A percentile compares a stretch with the other conserved stretches of the same genome.
These are phyloP conservation scores for Cremastinae sp. DNA, from an alignment of 2,888 invertebrate genomes.

Conservation along the genomic window DNA sequence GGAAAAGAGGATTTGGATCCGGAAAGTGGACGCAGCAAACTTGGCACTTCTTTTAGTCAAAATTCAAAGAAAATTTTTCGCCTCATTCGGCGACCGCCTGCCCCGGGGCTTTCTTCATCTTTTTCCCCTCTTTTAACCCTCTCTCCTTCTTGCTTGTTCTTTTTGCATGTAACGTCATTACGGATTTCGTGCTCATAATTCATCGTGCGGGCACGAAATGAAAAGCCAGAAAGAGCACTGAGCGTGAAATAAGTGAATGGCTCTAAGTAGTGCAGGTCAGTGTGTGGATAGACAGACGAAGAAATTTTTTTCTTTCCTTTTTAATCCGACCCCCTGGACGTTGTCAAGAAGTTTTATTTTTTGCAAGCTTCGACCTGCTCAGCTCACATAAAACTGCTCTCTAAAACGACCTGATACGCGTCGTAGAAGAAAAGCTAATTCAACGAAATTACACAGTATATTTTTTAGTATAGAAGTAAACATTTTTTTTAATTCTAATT, in stretches of 20 bases:
- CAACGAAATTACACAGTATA: too few relatives aligned
- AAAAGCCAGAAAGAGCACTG: constrained; percentile 23
- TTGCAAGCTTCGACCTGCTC: constrained; percentile 11
- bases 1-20: constrained; percentile 14
- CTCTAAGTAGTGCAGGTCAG: constrained; percentile 31
- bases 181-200: constrained; percentile 33
- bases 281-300: constrained; percentile 34
- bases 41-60: constrained; percentile 11
- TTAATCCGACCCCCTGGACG: constrained; percentile 1
- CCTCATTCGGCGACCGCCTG: constrained; percentile 6
- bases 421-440: too few relatives aligned
- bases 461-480: too few relatives aligned
- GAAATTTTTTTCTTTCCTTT: constrained; percentile 13
- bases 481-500: too few relatives aligned
- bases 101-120: too few relatives aligned
- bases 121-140: neutral
- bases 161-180: constrained; percentile 24
- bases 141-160: neutral
- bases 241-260: constrained; percentile 17
- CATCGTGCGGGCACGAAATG: constrained; percentile 34
- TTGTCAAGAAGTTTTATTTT: constrained; percentile 1
- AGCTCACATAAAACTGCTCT: neutral
- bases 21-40: constrained; percentile 10
- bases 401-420: constrained; percentile 8
- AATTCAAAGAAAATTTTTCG: constrained; percentile 36